Evolutionary conservation across 2,113 vertebrate genomes (phyloP).

Genomic region (Setophaga kirtlandii): DNA sequence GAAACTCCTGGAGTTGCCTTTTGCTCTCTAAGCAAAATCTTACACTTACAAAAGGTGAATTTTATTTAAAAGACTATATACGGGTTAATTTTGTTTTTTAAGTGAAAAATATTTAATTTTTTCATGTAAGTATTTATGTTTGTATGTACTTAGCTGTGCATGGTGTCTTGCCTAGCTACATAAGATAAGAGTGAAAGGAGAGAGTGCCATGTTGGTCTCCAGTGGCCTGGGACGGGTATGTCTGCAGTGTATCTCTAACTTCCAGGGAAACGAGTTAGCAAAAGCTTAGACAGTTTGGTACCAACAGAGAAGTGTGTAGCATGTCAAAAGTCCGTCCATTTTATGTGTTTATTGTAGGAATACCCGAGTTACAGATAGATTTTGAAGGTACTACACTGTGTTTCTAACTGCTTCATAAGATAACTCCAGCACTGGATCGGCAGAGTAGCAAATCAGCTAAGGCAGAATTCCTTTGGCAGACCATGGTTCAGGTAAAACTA

Average conservation of each 20-base stretch:
- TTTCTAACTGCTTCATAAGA: neutral
- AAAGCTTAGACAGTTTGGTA: neutral
- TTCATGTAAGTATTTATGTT: constrained; percentile 32
- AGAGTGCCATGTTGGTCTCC: neutral
- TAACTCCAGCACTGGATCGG: neutral
- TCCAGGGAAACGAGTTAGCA: neutral
- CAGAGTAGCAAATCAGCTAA: neutral
- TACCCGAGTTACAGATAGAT: neutral
- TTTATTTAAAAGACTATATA: constrained; percentile 58
- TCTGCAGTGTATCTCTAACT: neutral
- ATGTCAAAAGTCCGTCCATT: neutral
- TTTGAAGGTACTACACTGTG: neutral
- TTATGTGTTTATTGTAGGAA: constrained; percentile 7
- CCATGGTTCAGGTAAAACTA: neutral
- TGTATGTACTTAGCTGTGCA: neutral
- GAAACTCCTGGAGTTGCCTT: constrained; percentile 42
- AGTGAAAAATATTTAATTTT: constrained; percentile 42
- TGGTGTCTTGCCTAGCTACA: neutral
- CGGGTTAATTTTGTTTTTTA: constrained; percentile 48
- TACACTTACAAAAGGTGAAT: constrained; percentile 30
- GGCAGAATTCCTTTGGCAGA: neutral
- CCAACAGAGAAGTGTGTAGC: neutral
- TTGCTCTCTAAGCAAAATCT: constrained; percentile 38
- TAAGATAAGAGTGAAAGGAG: neutral
- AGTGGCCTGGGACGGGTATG: neutral